Base-by-base conservation (phyloP, 2,797 vertebrate species). In the Ptychadena robeensis region DNA sequence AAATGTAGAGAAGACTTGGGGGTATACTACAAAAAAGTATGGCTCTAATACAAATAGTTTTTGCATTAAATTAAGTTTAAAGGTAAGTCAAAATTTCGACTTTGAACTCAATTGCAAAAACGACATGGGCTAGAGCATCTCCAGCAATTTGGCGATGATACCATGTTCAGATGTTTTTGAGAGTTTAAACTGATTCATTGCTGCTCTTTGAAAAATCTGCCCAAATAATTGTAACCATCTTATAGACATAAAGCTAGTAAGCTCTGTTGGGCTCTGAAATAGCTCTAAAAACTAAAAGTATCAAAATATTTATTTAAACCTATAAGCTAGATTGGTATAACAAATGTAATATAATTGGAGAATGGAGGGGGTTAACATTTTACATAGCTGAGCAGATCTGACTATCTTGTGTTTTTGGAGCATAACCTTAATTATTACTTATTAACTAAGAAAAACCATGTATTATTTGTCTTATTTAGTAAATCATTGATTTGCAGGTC, bases 401-500 rank as follows among this genome's bases (percentile, higher is more conserved):
- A 78, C 53, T 53, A 76, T 64, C 38, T 0, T n/a, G 28, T 65
- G 44, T 75, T 53, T 31, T 11, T 28, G 64, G 40, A 53, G 75
- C 32, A 31, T 48, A 32, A 11, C 15, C n/a, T 15, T 9, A 32
- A 65, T 10, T 18, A 67, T 68, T 67, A 67, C 75, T 68, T 48
- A 57, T 67, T 78, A 78, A 78, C 75, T 32, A 48, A 67, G 30
- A 35, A 48, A 32, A 57, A 18, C 40, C 18, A 48, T 40, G 32
- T 53, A 78, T 32, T 34, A 25, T 78, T 32, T 32, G 32, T 57
- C 12, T 44, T 44, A 57, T 67, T 44, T 78, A 53, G 32, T 34
- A 30, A 67, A 27, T 67, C 53, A 78, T 53, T 78, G 64, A 68
- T 78, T 78, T 78, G 22, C 48, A 15, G 40, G 34, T 3, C 18